A percentile compares a stretch with the other conserved stretches of the same genome.
phyloP scores from a whole-genome alignment of 2,888 invertebrate genomes.

The Lampropteryx suffumata region DNA sequence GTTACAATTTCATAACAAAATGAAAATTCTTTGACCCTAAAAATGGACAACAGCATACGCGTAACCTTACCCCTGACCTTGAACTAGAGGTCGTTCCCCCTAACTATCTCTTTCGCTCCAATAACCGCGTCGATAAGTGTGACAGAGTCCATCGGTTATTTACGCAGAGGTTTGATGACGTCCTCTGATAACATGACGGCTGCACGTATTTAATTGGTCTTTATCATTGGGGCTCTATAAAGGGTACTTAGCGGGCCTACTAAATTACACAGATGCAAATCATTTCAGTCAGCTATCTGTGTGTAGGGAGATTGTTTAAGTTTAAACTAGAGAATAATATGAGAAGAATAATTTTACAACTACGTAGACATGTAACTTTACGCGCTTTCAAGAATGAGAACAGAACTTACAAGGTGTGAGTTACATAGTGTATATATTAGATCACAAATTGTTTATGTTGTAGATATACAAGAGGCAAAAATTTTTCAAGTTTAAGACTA shows the following conservation, averaged over 20 bases:
- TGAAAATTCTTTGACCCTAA: constrained; percentile 13
- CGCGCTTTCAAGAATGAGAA: too few species aligned
- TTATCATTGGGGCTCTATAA: constrained; percentile 3
- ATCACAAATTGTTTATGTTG: too few species aligned
- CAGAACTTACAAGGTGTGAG: too few species aligned
- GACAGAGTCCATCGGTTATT: constrained; percentile 35
- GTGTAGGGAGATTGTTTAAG: too few species aligned
- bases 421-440: too few species aligned
- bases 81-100: constrained; percentile 53
- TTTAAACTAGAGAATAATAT: too few species aligned
- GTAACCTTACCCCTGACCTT: constrained; percentile 35
- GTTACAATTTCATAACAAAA: constrained; percentile 1
- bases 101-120: constrained; percentile 42
- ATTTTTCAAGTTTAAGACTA: too few species aligned
- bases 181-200: constrained; percentile 8
- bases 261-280: neutral
- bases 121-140: constrained; percentile 33
- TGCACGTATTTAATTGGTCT: constrained; percentile 1
- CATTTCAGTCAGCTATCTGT: too few species aligned
- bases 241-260: neutral
- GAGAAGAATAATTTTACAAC: too few species aligned
- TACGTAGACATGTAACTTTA: too few species aligned
- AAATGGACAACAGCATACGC: constrained; percentile 22
- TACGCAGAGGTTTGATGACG: constrained; percentile 14
- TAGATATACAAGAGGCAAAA: too few species aligned